Evolutionary conservation across 2,113 vertebrate species (phyloP).

Genomic region (Anser brachyrhynchus): DNA sequence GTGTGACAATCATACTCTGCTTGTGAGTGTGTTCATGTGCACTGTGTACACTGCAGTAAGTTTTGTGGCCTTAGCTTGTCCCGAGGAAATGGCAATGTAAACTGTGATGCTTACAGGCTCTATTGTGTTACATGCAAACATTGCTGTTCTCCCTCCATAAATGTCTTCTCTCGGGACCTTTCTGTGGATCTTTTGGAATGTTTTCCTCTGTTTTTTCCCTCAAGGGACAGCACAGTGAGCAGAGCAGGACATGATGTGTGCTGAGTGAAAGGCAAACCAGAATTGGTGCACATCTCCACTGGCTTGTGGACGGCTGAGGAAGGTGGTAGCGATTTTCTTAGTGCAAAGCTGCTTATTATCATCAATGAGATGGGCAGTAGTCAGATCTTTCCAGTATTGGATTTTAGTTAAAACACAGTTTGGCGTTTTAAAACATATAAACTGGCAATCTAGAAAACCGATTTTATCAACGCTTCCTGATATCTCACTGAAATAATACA

Average conservation of each 20-base stretch:
- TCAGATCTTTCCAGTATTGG: background rate
- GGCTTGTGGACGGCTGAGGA: background rate
- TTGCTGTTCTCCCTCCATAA: background rate
- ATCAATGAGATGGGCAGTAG: background rate
- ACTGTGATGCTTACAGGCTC: fast-evolving
- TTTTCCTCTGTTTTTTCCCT: background rate
- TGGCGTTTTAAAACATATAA: background rate
- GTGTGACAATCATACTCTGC: background rate
- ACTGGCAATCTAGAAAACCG: background rate
- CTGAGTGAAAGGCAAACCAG: background rate
- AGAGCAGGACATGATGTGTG: background rate
- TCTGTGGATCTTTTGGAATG: background rate
- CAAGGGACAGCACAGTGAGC: background rate
- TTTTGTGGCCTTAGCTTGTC: background rate
- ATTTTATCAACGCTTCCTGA: background rate
- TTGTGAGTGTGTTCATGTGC: background rate
- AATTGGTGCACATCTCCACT: background rate
- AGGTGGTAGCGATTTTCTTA: background rate
- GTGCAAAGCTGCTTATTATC: background rate
- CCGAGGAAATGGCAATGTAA: background rate
- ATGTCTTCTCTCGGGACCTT: background rate
- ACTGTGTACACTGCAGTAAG: background rate
- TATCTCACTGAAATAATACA: background rate
- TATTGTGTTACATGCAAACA: background rate
- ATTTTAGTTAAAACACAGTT: background rate